Percentiles rank a stretch among this genome's conserved stretches.
These are phyloP conservation scores for Caenorhabditis brenneri DNA, from an alignment of 1,140 invertebrate species.

Conservation along the genomic window DNA sequence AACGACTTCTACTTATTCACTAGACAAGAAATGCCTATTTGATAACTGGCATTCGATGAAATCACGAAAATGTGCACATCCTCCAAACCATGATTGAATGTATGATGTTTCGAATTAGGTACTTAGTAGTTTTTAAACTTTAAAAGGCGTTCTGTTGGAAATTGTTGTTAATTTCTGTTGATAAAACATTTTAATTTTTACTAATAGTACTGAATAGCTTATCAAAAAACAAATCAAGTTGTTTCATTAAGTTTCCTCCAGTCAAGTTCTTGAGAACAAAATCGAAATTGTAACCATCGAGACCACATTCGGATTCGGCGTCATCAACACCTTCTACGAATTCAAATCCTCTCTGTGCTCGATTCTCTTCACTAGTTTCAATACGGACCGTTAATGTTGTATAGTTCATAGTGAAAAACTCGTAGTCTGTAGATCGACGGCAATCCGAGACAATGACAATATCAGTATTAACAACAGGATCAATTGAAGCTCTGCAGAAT, in stretches of 20 bases:
- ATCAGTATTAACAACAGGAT: not conserved
- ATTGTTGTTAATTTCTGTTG: no score
- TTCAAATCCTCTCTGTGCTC: constrained; percentile 12
- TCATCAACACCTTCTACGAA: constrained; percentile 42
- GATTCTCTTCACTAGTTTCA: not conserved
- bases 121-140: not conserved
- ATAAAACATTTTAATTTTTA: not conserved
- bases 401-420: not conserved
- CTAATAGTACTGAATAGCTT: not conserved
- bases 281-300: constrained; percentile 12
- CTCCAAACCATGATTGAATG: constrained; percentile 28
- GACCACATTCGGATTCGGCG: constrained; percentile 44
- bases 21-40: constrained; percentile 61
- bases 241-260: not conserved
- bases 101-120: no score
- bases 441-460: constrained; percentile 34
- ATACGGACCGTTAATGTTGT: not conserved
- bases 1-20: constrained; percentile 64
- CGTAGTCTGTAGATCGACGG: constrained; percentile 23
- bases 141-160: no score
- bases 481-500: not conserved
- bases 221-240: not conserved
- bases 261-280: not conserved
- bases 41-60: constrained; percentile 61
- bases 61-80: constrained; percentile 59